Conservation (phyloP, 2,113 vertebrate species). For the Podocnemis expansa region DNA sequence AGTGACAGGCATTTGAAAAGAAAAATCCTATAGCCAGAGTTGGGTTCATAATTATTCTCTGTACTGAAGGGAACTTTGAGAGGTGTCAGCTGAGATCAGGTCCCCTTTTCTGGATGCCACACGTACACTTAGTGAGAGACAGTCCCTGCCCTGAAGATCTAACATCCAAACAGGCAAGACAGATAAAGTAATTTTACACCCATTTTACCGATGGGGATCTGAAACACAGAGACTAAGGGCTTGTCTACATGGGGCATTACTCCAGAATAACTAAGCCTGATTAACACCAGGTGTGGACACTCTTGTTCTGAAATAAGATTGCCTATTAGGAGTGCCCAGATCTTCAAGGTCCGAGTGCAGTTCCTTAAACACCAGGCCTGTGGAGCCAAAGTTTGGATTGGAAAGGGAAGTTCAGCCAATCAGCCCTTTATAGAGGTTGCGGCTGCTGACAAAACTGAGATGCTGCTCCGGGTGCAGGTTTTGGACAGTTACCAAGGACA, state of each 20-base stretch:
- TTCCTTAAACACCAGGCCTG: not conserved
- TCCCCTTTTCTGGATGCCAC: not conserved
- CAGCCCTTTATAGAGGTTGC: not conserved
- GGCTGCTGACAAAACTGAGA: not conserved
- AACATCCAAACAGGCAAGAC: not conserved
- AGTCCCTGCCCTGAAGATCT: not conserved
- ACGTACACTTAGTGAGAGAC: not conserved
- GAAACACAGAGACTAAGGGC: not conserved
- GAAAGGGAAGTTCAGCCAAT: not conserved
- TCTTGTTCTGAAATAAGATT: not conserved
- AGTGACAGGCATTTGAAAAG: not conserved
- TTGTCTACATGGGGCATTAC: not conserved
- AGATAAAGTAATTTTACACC: not conserved
- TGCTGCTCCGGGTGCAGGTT: fast-evolving
- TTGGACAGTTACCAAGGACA: fast-evolving
- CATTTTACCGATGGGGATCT: not conserved
- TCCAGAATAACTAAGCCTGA: not conserved
- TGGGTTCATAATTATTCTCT: not conserved
- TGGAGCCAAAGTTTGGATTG: not conserved
- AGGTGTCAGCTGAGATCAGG: not conserved
- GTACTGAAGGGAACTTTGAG: not conserved
- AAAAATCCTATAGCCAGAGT: not conserved
- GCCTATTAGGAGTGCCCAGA: not conserved
- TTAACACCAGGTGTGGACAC: not conserved
- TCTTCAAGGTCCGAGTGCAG: not conserved